Evolutionary conservation across 2,888 invertebrate species (phyloP).

Genomic region (Aethes cnicana): DNA sequence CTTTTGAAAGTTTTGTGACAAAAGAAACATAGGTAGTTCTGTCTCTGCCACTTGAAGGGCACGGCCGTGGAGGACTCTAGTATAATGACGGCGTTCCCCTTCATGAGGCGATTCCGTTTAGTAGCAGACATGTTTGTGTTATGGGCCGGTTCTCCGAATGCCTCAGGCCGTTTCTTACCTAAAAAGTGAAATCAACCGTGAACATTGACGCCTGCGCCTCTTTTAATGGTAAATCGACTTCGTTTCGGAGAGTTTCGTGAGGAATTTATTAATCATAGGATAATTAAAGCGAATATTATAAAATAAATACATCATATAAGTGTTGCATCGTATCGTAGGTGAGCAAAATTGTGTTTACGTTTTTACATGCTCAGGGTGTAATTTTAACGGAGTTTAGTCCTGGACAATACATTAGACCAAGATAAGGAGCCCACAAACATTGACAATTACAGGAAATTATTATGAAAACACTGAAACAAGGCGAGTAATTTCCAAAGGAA

Average conservation of each 20-base stretch:
- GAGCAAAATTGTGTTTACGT: too few species aligned
- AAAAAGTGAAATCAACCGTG: slow-evolving; percentile 60
- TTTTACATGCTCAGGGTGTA: too few species aligned
- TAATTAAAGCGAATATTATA: too few species aligned
- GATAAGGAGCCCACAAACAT: too few species aligned
- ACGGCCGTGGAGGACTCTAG: slow-evolving; percentile 61
- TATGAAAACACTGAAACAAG: slow-evolving; percentile 1
- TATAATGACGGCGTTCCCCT: slow-evolving; percentile 62
- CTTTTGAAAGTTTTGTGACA: slow-evolving; percentile 65
- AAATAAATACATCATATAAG: too few species aligned
- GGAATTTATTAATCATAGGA: too few species aligned
- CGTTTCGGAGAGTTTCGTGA: neutral
- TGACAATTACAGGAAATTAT: neutral
- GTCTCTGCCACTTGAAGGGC: slow-evolving; percentile 74
- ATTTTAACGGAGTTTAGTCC: too few species aligned
- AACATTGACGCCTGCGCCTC: slow-evolving; percentile 35
- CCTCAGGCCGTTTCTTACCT: slow-evolving; percentile 51
- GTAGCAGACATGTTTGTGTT: slow-evolving; percentile 62
- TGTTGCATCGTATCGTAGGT: too few species aligned
- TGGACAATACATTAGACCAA: too few species aligned
- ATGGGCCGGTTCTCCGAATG: slow-evolving; percentile 45
- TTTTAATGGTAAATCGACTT: neutral
- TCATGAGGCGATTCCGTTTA: slow-evolving; percentile 66
- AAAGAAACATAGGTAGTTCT: slow-evolving; percentile 70
- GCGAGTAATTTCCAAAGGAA: too few species aligned